Conservation (phyloP, 2,888 invertebrate species). For the Melolontha melolontha region DNA sequence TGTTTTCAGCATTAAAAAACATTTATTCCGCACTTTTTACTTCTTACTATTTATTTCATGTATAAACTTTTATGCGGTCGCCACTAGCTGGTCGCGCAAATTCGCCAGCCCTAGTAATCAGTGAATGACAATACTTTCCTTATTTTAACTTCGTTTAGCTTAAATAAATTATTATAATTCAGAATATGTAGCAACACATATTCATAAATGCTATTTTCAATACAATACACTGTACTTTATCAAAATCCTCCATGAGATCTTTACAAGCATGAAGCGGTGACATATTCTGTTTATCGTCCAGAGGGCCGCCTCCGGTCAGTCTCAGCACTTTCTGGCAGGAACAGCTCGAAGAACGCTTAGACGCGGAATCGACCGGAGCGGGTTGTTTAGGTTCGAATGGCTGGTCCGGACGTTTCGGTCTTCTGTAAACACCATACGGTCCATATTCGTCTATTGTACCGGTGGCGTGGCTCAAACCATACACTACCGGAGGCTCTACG, state of each 20-base stretch:
- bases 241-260: constrained; percentile 61
- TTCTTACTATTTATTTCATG: too few species aligned
- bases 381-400: constrained; percentile 43
- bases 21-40: too few species aligned
- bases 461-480: constrained; percentile 49
- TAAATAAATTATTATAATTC: too few species aligned
- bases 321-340: constrained; percentile 35
- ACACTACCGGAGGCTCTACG: constrained; percentile 41
- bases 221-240: constrained; percentile 48
- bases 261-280: constrained; percentile 59
- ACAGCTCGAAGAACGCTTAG: constrained; percentile 26
- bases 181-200: too few species aligned
- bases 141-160: too few species aligned
- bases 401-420: constrained; percentile 46
- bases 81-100: too few species aligned
- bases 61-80: too few species aligned
- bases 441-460: constrained; percentile 50
- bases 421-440: constrained; percentile 47
- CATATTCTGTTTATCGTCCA: constrained; percentile 36
- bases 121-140: too few species aligned
- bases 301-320: constrained; percentile 33
- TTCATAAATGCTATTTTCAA: too few species aligned
- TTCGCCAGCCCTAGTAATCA: too few species aligned
- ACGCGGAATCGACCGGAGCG: not conserved
- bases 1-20: too few species aligned